phyloP scores from a whole-genome alignment of 2,113 vertebrate genomes.

The Phalacrocorax brasilianus region DNA sequence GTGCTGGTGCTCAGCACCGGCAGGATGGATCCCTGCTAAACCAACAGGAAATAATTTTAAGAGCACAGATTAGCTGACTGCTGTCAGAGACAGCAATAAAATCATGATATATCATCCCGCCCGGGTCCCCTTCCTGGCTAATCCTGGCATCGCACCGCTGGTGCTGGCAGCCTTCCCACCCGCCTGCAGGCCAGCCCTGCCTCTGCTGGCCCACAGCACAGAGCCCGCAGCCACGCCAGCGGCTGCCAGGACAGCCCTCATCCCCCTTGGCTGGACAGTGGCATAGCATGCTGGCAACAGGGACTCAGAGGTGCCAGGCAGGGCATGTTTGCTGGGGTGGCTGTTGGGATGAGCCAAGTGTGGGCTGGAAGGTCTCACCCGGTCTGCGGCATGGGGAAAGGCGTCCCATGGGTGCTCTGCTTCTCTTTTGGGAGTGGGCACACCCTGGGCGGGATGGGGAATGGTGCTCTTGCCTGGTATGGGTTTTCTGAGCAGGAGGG shows the following conservation, averaged over 20 bases:
- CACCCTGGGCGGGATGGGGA: accelerated
- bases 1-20: not conserved
- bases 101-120: not conserved
- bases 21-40: not conserved
- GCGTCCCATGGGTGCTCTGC: not conserved
- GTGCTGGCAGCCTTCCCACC: not conserved
- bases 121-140: not conserved
- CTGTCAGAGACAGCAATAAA: not conserved
- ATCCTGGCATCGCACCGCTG: not conserved
- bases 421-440: not conserved
- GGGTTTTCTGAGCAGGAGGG: not conserved
- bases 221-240: not conserved
- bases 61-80: not conserved
- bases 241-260: not conserved
- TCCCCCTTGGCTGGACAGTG: not conserved
- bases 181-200: not conserved
- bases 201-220: not conserved
- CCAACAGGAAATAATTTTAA: constrained; percentile 3
- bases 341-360: not conserved
- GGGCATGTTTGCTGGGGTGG: accelerated
- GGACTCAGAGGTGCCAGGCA: not conserved
- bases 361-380: not conserved
- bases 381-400: not conserved
- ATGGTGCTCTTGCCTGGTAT: accelerated
- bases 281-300: accelerated